phyloP scores from a whole-genome alignment of 2,888 invertebrate species.

The Pheosia tremula region DNA sequence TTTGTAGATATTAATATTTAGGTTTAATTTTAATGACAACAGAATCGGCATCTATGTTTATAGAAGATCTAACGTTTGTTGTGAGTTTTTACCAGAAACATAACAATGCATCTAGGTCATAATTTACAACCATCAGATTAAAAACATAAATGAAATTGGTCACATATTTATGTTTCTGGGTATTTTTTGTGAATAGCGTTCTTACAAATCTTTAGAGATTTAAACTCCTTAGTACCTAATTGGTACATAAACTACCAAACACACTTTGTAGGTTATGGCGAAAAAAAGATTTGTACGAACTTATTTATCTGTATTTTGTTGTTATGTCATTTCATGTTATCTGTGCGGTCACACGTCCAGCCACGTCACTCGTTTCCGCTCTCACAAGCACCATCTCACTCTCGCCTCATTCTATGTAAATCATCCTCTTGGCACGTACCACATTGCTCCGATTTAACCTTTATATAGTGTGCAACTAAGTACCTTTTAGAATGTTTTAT shows the following conservation, averaged over 20 bases:
- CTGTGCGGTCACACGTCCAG: constrained; percentile 69
- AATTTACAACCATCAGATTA: too few species aligned
- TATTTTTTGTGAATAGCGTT: too few species aligned
- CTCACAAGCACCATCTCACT: constrained; percentile 82
- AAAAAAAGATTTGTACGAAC: constrained; percentile 32
- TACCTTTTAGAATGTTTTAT: too few species aligned
- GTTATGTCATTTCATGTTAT: constrained; percentile 59
- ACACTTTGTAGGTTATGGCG: not conserved
- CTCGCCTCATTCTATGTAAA: constrained; percentile 75
- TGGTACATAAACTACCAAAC: not conserved
- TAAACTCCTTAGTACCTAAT: too few species aligned
- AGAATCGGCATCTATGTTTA: not conserved
- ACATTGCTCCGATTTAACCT: constrained; percentile 41
- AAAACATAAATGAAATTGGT: too few species aligned
- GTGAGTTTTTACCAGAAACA: constrained; percentile 3
- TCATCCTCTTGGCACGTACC: constrained; percentile 48
- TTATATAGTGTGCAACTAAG: too few species aligned
- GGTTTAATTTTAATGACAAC: too few species aligned
- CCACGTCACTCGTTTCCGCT: constrained; percentile 81
- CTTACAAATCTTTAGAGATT: too few species aligned
- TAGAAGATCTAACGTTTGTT: not conserved
- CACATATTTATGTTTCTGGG: too few species aligned
- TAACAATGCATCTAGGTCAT: too few species aligned
- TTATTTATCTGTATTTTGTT: constrained; percentile 34
- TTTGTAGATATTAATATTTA: too few species aligned